A percentile compares a stretch with the other conserved stretches of the same genome.
Conservation (phyloP, 2,888 invertebrate genomes). For the Drosophila buzzatii region DNA sequence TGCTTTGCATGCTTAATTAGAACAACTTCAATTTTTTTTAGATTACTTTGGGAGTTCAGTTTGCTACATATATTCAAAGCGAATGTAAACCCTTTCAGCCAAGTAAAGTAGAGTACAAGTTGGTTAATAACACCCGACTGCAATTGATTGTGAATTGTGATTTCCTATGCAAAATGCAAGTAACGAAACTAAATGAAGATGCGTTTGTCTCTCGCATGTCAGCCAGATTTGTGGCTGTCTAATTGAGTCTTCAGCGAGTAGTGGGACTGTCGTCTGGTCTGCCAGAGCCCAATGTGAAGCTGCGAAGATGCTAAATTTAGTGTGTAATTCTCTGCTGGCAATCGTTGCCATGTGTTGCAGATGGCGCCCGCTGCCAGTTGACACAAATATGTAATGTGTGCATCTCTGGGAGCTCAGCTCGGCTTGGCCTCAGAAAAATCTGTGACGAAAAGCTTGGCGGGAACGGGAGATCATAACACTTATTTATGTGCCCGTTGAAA, state of each 20-base stretch:
- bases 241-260: conserved; percentile 63
- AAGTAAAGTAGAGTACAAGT: background rate
- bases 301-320: conserved; percentile 77
- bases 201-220: conserved; percentile 51
- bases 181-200: conserved; percentile 49
- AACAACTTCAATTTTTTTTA: no score
- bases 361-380: conserved; percentile 54
- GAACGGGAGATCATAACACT: conserved; percentile 67
- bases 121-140: background rate
- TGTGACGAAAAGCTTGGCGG: conserved; percentile 63
- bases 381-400: conserved; percentile 56
- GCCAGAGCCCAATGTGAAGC: background rate
- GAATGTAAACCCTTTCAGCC: no score
- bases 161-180: background rate
- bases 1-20: no score
- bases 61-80: no score
- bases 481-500: conserved; percentile 83
- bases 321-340: conserved; percentile 78
- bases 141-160: no score
- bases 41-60: no score
- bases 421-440: conserved; percentile 44
- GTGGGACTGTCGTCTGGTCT: background rate
- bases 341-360: conserved; percentile 81
- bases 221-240: conserved; percentile 70
- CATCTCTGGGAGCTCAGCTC: conserved; percentile 20